Evolutionary conservation across 1,140 invertebrate species (phyloP), one percentile per base, ranked within the genome.

Genomic region (Notospermus geniculatus): DNA sequence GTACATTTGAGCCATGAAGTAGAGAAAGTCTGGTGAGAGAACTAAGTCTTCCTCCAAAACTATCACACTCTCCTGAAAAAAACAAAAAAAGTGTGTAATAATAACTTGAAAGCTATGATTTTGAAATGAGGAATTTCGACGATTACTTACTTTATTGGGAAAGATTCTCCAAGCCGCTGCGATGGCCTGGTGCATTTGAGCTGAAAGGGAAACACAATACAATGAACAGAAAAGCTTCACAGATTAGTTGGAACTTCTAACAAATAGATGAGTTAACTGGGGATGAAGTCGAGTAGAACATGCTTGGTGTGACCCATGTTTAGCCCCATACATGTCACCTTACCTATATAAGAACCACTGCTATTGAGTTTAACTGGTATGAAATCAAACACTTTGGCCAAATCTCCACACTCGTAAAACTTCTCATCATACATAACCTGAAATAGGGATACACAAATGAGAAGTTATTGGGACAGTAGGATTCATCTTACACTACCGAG

Each of bases 11-110:
- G 79, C 80, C 71, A 84, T 75, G 67, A 79, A 85, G 59, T 73
- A 79, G 4, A 85, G 66, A 65, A 83, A 84, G 71, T 85, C 83
- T 29, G 83, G 80, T 23, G 82, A 73, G 39, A 84, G 59, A 5
- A 84, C 72, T 23, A 84, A 67, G 27, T 83, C 83, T 70, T 84
- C 83, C 70, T 84, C 83, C 30, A 85, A 68, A 1, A 85, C 68
- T 4, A 84, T 81, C 5, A 83, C 64, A 66, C 25, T 23, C 46
- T 36, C 32, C 32, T 36, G 15, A n/a, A n/a, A 36, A 36, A 36
- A 36, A 36, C 32, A 15, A 36, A 7, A 4, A 15, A 36, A 36
- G 15, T 36, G 32, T 15, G 15, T 7, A 7, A 4, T 36, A 36
- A 36, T 36, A 36, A 36, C 32, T 36, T 36, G 32, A 4, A 36